Percentiles rank a stretch among this genome's conserved stretches.
Evolutionary conservation across 2,888 invertebrate genomes (phyloP).

Genomic region (Heliconius cydno): DNA sequence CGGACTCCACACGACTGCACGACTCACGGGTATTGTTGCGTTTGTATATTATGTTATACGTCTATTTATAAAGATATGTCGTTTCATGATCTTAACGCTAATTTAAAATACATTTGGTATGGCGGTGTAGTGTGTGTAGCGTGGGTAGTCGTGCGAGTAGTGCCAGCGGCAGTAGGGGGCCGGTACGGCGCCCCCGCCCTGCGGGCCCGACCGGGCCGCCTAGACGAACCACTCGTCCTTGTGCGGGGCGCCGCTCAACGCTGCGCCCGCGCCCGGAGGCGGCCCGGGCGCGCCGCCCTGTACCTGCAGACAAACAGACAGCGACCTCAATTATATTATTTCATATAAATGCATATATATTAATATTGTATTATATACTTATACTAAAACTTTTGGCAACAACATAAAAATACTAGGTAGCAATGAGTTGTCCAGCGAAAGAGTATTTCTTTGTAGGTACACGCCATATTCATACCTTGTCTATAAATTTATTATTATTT

Average conservation of each 20-base stretch:
- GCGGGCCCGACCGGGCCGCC: constrained; percentile 74
- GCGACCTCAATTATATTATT: not conserved
- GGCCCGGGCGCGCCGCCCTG: constrained; percentile 91
- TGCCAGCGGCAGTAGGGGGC: constrained; percentile 57
- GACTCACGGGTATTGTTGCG: constrained; percentile 17
- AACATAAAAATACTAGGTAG: too few species aligned
- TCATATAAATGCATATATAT: too few species aligned
- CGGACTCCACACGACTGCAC: constrained; percentile 26
- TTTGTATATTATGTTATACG: constrained; percentile 7
- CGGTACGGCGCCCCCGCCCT: constrained; percentile 74
- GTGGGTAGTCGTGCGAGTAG: too few species aligned
- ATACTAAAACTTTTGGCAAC: too few species aligned
- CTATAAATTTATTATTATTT: too few species aligned
- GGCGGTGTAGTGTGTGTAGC: constrained; percentile 9
- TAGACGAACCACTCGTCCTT: constrained; percentile 97
- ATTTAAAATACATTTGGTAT: constrained; percentile 4
- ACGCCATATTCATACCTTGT: too few species aligned
- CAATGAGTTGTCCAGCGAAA: too few species aligned
- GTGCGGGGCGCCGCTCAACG: constrained; percentile 90
- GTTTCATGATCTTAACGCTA: constrained; percentile 21
- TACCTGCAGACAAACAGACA: constrained; percentile 42
- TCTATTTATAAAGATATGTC: constrained; percentile 22
- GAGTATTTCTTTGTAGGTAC: too few species aligned
- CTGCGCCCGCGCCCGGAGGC: constrained; percentile 97
- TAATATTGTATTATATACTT: too few species aligned